phyloP scores from a whole-genome alignment of 2,888 invertebrate species.

The Platypus cylindrus region DNA sequence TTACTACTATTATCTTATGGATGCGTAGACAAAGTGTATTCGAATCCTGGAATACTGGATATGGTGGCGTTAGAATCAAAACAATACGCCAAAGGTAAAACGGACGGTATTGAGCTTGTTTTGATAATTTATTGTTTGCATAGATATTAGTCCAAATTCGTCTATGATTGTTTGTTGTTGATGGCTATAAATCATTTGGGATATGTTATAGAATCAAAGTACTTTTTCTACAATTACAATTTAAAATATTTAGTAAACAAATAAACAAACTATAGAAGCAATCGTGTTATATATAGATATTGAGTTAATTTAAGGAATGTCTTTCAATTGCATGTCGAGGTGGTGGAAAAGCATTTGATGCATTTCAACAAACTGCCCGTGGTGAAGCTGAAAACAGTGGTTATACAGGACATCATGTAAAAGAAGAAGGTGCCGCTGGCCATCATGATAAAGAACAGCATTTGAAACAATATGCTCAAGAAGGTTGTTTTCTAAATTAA shows the following conservation, averaged over 20 bases:
- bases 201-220: too few species aligned
- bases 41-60: constrained; percentile 6
- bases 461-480: constrained; percentile 48
- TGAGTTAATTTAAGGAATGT: too few species aligned
- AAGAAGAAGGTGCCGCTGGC: constrained; percentile 53
- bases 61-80: constrained; percentile 8
- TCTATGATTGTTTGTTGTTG: too few species aligned
- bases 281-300: too few species aligned
- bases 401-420: constrained; percentile 56
- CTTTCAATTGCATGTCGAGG: constrained; percentile 3
- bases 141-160: too few species aligned
- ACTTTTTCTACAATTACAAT: too few species aligned
- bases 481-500: constrained; percentile 22
- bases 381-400: constrained; percentile 57
- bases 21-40: constrained; percentile 3
- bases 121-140: too few species aligned
- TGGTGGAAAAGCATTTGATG: constrained; percentile 6
- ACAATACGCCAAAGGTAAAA: constrained; percentile 6
- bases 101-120: neutral
- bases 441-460: constrained; percentile 60
- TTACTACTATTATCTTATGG: constrained; percentile 1
- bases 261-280: too few species aligned
- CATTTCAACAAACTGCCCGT: constrained; percentile 8
- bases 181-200: too few species aligned
- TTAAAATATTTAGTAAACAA: too few species aligned